Conservation (phyloP, 2,113 vertebrate species). For the Pedionomus torquatus region DNA sequence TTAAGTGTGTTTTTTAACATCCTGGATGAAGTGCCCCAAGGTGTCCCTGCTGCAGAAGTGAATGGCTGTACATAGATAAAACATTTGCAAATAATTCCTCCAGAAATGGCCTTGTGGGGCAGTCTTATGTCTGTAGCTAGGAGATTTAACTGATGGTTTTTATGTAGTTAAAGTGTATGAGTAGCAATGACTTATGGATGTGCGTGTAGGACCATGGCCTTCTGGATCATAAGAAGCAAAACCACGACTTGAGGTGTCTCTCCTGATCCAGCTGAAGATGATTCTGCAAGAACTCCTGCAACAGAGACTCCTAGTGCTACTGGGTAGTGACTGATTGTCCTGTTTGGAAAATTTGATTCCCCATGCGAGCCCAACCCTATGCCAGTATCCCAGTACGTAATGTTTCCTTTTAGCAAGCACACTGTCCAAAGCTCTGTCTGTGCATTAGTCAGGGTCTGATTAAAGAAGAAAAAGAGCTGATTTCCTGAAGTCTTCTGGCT, state of each 20-base stretch:
- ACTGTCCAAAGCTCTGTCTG: not conserved
- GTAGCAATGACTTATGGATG: not conserved
- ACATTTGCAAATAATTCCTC: not conserved
- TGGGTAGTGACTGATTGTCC: not conserved
- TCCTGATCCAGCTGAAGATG: not conserved
- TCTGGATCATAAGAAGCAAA: not conserved
- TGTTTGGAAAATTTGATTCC: not conserved
- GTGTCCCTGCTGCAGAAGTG: not conserved
- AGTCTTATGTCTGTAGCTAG: not conserved
- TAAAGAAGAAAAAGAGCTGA: not conserved
- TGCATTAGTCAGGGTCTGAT: not conserved
- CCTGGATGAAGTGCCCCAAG: not conserved
- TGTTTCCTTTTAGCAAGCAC: not conserved
- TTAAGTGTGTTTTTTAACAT: not conserved
- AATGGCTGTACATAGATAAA: not conserved
- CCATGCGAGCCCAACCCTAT: not conserved
- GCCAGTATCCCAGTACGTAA: not conserved
- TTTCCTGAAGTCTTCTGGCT: not conserved
- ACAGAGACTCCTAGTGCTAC: accelerated
- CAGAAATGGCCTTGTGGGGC: not conserved
- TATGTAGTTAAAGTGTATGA: not conserved
- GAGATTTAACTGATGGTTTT: not conserved
- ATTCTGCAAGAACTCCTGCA: not conserved
- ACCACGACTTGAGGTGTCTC: not conserved
- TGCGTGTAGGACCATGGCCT: not conserved